Percentiles rank a stretch among this genome's conserved stretches.
Conservation (phyloP, 2,888 invertebrate species). For the Acheta domesticus region DNA sequence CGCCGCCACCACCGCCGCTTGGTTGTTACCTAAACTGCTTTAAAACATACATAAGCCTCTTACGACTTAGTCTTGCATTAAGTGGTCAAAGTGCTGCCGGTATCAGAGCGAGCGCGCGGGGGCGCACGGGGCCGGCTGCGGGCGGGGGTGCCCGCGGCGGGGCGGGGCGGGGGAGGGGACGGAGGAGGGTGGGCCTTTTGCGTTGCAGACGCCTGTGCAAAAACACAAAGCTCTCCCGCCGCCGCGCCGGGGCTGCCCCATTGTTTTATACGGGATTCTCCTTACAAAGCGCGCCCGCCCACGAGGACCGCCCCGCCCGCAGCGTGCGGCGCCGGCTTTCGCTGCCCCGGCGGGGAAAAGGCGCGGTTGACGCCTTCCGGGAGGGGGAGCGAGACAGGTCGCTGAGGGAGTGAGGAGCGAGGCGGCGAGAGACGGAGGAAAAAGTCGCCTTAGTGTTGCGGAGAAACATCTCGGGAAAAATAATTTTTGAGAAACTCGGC, state of each 20-base stretch:
- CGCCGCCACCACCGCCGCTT: background rate
- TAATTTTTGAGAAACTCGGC: conserved; percentile 6
- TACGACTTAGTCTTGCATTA: conserved; percentile 18
- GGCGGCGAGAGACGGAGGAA: background rate
- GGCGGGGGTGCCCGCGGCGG: background rate
- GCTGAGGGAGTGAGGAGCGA: background rate
- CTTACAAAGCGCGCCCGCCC: background rate
- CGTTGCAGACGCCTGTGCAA: background rate
- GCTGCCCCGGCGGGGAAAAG: background rate
- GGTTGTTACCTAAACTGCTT: conserved; percentile 18
- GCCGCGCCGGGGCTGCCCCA: background rate
- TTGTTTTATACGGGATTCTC: background rate
- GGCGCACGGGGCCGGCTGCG: background rate
- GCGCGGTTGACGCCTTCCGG: background rate
- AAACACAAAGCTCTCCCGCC: conserved; percentile 6
- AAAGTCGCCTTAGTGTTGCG: background rate
- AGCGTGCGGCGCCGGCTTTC: no score
- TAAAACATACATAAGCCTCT: conserved; percentile 6
- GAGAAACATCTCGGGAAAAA: background rate
- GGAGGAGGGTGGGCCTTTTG: background rate
- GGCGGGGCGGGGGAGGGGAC: background rate
- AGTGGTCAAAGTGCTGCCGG: conserved; percentile 1
- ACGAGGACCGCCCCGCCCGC: background rate
- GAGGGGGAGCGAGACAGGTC: background rate
- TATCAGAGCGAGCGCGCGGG: conserved; percentile 2